Conservation (phyloP, 2,888 invertebrate genomes). For the Lasioglossum malachurum region DNA sequence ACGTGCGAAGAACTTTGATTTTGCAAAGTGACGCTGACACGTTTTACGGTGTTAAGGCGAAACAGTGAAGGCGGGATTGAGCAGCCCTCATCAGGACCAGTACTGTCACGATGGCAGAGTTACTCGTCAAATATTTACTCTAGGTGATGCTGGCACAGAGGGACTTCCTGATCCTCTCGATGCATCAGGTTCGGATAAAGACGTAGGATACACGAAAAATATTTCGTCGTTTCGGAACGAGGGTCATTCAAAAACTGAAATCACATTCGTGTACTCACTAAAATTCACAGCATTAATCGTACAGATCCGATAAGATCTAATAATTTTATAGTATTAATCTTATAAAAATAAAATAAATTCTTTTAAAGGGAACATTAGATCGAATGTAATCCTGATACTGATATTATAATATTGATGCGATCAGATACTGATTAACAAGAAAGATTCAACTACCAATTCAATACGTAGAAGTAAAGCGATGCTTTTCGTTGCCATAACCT, state of each 20-base stretch:
- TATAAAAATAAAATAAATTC: no score
- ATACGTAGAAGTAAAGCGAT: background rate
- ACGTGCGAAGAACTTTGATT: slow-evolving; percentile 62
- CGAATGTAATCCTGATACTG: no score
- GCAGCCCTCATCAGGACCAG: slow-evolving; percentile 74
- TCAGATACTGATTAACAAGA: background rate
- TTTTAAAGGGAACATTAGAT: no score
- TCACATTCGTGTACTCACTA: background rate
- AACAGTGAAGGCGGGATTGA: slow-evolving; percentile 55
- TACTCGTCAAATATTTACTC: slow-evolving; percentile 79
- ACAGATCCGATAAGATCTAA: background rate
- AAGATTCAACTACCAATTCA: background rate
- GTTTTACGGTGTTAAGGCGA: slow-evolving; percentile 44
- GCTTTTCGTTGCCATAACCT: background rate
- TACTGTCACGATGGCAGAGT: slow-evolving; percentile 70
- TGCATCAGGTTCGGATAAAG: slow-evolving; percentile 36
- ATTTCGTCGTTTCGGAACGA: slow-evolving; percentile 14
- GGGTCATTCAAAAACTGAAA: background rate
- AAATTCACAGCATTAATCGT: background rate
- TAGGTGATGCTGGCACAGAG: slow-evolving; percentile 68
- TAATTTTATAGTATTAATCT: background rate
- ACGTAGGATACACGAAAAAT: slow-evolving; percentile 60
- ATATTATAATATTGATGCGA: background rate
- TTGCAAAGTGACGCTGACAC: slow-evolving; percentile 65
- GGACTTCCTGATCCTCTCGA: slow-evolving; percentile 51